Conservation (phyloP, 1,140 invertebrate genomes). For the Neodiprion lecontei region DNA sequence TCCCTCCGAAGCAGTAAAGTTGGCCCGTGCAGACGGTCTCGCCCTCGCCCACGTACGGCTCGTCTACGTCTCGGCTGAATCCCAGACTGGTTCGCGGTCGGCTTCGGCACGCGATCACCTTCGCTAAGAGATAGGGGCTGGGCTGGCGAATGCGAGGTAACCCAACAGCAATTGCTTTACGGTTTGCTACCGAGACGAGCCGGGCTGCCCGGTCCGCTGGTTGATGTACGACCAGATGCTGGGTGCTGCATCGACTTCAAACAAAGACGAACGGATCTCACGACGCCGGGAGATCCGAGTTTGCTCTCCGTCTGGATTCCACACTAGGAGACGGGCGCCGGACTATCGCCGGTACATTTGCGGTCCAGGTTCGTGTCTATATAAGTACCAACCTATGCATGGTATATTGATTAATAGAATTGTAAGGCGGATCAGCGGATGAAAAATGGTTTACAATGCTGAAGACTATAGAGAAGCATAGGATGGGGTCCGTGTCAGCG, state of each 20-base stretch:
- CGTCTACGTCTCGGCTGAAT: background rate
- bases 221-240: background rate
- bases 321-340: too few species aligned
- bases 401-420: background rate
- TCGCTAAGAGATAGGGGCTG: background rate
- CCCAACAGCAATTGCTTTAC: slow-evolving; percentile 3
- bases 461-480: background rate
- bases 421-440: background rate
- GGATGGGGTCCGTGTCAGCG: background rate
- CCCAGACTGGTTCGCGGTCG: background rate
- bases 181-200: background rate
- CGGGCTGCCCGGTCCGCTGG: background rate
- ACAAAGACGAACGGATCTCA: background rate
- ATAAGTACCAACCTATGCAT: too few species aligned
- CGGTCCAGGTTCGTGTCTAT: too few species aligned
- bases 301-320: background rate
- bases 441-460: background rate
- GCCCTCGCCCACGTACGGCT: background rate
- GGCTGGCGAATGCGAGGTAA: background rate
- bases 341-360: too few species aligned
- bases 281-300: background rate
- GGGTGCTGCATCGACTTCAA: background rate
- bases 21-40: background rate
- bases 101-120: slow-evolving; percentile 1
- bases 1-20: background rate